A percentile compares a stretch with the other conserved stretches of the same genome.
Evolutionary conservation across 2,113 vertebrate genomes (phyloP).

Genomic region (Penelope pileata): DNA sequence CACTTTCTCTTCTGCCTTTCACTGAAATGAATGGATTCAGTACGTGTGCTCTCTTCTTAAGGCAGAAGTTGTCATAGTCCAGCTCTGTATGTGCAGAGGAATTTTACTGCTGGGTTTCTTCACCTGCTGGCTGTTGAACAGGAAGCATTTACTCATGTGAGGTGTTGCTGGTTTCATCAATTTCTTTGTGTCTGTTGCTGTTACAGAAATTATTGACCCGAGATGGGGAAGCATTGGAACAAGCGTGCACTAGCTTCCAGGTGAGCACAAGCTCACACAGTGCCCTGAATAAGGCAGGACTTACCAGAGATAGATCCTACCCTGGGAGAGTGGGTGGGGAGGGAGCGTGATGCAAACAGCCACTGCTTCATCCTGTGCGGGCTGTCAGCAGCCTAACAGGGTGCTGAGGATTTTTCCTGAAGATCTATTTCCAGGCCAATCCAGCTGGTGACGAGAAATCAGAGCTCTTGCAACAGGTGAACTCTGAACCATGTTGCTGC

Average conservation of each 20-base stretch:
- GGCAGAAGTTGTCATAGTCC: not conserved
- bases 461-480: not conserved
- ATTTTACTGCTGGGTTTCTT: not conserved
- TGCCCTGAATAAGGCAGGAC: not conserved
- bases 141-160: not conserved
- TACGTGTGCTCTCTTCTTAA: not conserved
- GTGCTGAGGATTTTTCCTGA: not conserved
- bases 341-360: not conserved
- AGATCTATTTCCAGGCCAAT: not conserved
- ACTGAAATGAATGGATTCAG: not conserved
- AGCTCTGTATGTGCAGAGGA: not conserved
- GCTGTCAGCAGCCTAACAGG: not conserved
- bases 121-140: not conserved
- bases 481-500: not conserved
- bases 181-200: not conserved
- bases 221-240: not conserved
- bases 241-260: not conserved
- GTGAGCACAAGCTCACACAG: not conserved
- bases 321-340: not conserved
- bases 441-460: not conserved
- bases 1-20: slow-evolving; percentile 33
- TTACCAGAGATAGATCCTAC: not conserved
- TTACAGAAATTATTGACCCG: not conserved
- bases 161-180: not conserved
- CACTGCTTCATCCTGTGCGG: not conserved